Conservation (phyloP, 2,797 vertebrate species). For the Cryptoblepharus egeriae region DNA sequence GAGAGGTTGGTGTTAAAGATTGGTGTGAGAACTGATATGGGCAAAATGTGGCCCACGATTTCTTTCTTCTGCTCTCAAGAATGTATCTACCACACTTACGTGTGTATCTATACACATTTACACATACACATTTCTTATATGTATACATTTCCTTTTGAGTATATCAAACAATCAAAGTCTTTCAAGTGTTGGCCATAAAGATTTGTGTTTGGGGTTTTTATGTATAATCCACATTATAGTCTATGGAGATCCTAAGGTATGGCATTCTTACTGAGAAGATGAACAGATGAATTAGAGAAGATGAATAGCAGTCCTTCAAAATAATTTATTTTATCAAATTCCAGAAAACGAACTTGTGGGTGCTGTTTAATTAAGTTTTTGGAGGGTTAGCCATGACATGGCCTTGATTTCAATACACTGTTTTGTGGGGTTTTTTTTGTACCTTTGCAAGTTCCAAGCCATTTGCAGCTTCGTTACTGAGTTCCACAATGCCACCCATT, state of each 20-base stretch:
- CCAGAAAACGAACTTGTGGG: not conserved
- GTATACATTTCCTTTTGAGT: not conserved
- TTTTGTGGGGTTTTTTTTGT: not conserved
- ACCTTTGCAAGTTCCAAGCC: slow-evolving; percentile 8
- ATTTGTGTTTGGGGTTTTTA: not conserved
- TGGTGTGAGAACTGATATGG: not conserved
- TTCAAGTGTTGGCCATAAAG: not conserved
- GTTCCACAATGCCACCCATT: not conserved
- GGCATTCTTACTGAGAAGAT: no score
- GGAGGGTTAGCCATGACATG: not conserved
- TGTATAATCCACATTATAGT: not conserved
- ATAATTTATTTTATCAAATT: not conserved
- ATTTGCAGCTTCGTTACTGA: slow-evolving; percentile 13
- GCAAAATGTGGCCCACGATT: not conserved
- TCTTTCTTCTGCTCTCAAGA: not conserved
- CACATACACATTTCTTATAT: not conserved
- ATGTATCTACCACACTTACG: not conserved
- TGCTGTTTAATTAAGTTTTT: not conserved
- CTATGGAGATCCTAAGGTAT: not conserved
- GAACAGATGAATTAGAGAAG: not conserved
- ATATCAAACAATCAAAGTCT: not conserved
- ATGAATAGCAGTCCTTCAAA: not conserved
- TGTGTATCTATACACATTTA: no score
- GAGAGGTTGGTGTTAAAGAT: not conserved
- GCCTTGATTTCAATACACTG: not conserved